Base-by-base conservation (phyloP, 2,888 invertebrate genomes). In the Oscheius sp. region DNA sequence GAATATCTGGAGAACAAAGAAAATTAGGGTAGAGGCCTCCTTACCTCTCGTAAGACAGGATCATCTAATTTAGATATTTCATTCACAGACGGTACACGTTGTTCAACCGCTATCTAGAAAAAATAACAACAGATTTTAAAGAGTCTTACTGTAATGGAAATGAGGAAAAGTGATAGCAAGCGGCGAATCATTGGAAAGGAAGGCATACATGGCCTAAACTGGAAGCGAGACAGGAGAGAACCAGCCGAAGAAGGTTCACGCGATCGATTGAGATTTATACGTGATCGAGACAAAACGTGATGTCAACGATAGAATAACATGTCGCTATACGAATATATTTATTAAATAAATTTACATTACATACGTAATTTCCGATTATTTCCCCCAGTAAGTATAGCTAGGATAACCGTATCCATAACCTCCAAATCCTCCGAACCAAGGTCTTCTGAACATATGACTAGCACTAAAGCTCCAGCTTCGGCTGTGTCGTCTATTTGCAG, bases 41-140 rank as follows among this genome's bases (percentile, higher is more conserved):
- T 33, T n/a, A 65, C 65, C 65, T 65, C 65, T 5, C 30, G 12
- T 20, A 65, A 50, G 12, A 67, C 67, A 4, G 67, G 67, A 45
- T 67, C 67, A 38, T 67, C 50, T 24, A 59, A 47, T 28, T 67
- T 47, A 1, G 57, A 59, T 14, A 67, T 67, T 45, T 67, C 67
- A 24, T 38, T 57, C 9, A 67, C 20, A 9, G 67, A 49, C 24
- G 67, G 67, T 9, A 67, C 67, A 12, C 59, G 67, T 30, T 62
- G 62, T 8, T 30, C 62, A n/a, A n/a, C n/a, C 22, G 49, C 36
- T 6, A 36, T 14, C 62, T 62, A 2, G 8, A 61, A 45, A 4
- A 14, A 41, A 2, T 2, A 20, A 36, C 17, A 54, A 22, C 22
- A 12, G n/a, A 12, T 12, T 32, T 3, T 51, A 26, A 41, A 17